These are phyloP conservation scores for Botia almorhae DNA, from an alignment of 2,797 vertebrate species.

Conservation along the genomic window DNA sequence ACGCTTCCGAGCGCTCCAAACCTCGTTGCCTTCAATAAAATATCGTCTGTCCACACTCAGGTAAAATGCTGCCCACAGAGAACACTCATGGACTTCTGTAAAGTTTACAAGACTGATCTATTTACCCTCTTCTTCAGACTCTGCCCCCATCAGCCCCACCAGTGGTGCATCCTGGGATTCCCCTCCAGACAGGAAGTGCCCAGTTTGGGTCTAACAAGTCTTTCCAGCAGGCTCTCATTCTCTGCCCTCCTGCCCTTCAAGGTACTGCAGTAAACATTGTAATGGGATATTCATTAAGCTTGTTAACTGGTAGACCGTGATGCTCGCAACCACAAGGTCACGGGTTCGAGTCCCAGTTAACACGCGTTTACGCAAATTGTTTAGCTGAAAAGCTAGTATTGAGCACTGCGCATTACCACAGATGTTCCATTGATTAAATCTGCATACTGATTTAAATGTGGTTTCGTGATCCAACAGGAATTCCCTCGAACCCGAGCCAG, in stretches of 20 bases:
- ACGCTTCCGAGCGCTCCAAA: conserved; percentile 79
- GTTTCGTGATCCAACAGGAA: conserved; percentile 70
- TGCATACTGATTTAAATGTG: not conserved
- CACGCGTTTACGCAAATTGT: not conserved
- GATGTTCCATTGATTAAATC: not conserved
- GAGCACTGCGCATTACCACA: not conserved
- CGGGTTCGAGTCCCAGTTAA: not conserved
- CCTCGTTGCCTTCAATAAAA: conserved; percentile 89
- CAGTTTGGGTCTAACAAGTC: conserved; percentile 94
- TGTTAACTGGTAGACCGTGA: too few relatives aligned
- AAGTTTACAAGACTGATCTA: not conserved
- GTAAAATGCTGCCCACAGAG: conserved; percentile 69
- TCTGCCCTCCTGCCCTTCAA: conserved; percentile 93
- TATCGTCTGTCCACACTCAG: conserved; percentile 88
- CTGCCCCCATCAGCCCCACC: conserved; percentile 87
- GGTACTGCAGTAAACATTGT: conserved; percentile 73
- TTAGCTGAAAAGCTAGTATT: not conserved
- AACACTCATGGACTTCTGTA: not conserved
- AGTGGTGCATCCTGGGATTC: conserved; percentile 91
- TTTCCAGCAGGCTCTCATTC: conserved; percentile 92
- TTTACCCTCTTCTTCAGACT: conserved; percentile 69
- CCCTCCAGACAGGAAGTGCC: conserved; percentile 87
- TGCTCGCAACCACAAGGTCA: too few relatives aligned
- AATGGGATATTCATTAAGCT: not conserved
- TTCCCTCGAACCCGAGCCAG: conserved; percentile 88